Base-by-base conservation (phyloP, 2,113 vertebrate genomes). In the Mormyrus lacerda region DNA sequence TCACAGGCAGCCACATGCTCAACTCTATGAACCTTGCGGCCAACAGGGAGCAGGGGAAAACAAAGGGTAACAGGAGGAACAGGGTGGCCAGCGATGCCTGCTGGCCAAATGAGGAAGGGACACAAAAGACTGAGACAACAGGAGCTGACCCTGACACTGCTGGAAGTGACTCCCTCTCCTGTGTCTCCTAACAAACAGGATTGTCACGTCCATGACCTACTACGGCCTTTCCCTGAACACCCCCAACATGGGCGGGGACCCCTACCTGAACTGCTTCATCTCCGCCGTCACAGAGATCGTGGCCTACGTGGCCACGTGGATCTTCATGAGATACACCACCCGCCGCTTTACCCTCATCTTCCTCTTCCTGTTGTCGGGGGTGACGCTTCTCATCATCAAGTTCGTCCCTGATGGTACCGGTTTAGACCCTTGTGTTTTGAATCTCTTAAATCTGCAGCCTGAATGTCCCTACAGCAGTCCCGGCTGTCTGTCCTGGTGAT, bases 211-310 rank as follows among this genome's bases (percentile, higher is more conserved):
- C 90, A 87, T 91, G 50, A 88, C 90, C 3, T 93, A 92, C 65
- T 93, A 88, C 50, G 90, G 89, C 11, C 35, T 91, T 53, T 90
- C 87, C 9, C 87, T 92, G 35, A 91, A 90, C 58, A 83, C 93
- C 0, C 91, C 92, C 7, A 94, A 93, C 90, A 89, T 95, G 89
- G 86, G 91, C 48, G 94, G 94, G 58, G 92, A 94, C 58, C 88
- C 88, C 9, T 94, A 93, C 65, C 94, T 95, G 69, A 94, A 92
- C 92, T 93, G 92, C 87, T 93, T 95, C 42, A 48, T 93, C 17
- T 95, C 93, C 1, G 93, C 92, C 31, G 55, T 58, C 31, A 91
- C 88, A 39, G 94, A 94, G 87, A 88, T 93, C 11, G 87, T 84
- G 11, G 90, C 79, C 2, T 93, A 92, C 27, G 8, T 90, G 2